Base-by-base conservation (phyloP, 1,140 invertebrate species). In the Drosophila pachea region DNA sequence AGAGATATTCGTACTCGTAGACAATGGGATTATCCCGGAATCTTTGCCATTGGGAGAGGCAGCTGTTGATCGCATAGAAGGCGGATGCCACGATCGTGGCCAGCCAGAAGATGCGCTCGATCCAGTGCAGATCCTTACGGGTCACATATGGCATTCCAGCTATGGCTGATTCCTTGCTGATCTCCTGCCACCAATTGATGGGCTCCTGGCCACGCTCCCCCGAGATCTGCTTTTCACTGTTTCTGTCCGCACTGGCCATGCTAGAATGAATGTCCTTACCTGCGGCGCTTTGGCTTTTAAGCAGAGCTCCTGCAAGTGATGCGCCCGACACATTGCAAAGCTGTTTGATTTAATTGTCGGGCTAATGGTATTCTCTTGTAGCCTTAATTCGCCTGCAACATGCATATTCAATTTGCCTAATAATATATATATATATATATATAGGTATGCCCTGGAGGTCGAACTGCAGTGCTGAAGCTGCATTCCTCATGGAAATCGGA, bases 21-120 rank as follows among this genome's bases (percentile, higher is more conserved):
- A 88, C 81, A 68, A 87, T 73, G 0, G 87, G 87, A 64, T 87
- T 87, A 7, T 88, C 52, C 3, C 81, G 83, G 68, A 71, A 88
- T 16, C 87, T 72, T 43, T 76, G 45, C 83, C 81, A 87, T 31
- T 88, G 87, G 6, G 54, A 53, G 6, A 60, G 59, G 49, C 87
- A 87, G 31, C 78, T 86, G 49, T 22, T 49, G 5, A 83, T 72
- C 1, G 83, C 84, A 36, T 74, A 83, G 16, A 79, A 87, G 4
- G 73, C 58, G 2, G 87, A 69, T 6, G 55, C 43, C 29, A 76
- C 16, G 9, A 88, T 48, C 31, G 71, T 63, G 7, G 33, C 31
- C 5, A 73, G 7, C 87, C 87, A 88, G 22, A 88, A 88, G 11
- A 87, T 7, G 2, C 78, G 73, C 16, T 88, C 87, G 9, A 42